Base-by-base conservation (phyloP, 2,888 invertebrate species). In the Drosophila barbarae region DNA sequence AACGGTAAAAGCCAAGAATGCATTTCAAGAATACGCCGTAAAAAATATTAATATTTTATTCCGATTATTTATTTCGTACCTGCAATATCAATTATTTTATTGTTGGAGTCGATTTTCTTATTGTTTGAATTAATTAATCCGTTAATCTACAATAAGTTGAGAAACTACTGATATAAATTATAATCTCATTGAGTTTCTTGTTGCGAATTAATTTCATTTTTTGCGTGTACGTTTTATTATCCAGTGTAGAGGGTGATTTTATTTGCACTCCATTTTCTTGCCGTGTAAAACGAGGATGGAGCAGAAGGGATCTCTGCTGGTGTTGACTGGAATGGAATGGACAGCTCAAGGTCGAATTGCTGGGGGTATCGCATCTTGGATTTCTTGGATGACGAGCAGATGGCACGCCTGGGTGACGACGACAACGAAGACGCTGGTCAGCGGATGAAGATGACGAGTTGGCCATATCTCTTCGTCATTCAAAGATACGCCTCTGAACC, bases 381-480 rank as follows among this genome's bases (percentile, higher is more conserved):
- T 63, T 61, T 54, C 51, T 60, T 55, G 23, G 74, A 76, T 77
- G 76, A 77, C 83, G 68, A 58, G 76, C 76, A 79, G 83, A 82
- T 74, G 63, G 80, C 83, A 77, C 83, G 76, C 83, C 77, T 79
- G 83, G 76, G 63, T 82, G 71, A 50, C 30, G 46, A 47, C 46
- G 46, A 46, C 46, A 5, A 46, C 18, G 30, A 32, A 18, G 46
- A 30, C 28, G 30, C 51, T 51, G 61, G 65, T 30, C 70, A 57
- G 53, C 55, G 55, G 55, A 36, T 54, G 44, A 47, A 55, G 39
- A 64, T 56, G 41, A 55, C 59, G 42, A 72, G 50, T 21, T 54
- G 34, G 34, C 18, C 34, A 38, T 56, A 56, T n/a, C 55, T 52
- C 61, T 60, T 59, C 39, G 59, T 54, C 49, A 55, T 18, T 39